Conservation (phyloP, 2,113 vertebrate genomes). For the Jaculus jaculus region DNA sequence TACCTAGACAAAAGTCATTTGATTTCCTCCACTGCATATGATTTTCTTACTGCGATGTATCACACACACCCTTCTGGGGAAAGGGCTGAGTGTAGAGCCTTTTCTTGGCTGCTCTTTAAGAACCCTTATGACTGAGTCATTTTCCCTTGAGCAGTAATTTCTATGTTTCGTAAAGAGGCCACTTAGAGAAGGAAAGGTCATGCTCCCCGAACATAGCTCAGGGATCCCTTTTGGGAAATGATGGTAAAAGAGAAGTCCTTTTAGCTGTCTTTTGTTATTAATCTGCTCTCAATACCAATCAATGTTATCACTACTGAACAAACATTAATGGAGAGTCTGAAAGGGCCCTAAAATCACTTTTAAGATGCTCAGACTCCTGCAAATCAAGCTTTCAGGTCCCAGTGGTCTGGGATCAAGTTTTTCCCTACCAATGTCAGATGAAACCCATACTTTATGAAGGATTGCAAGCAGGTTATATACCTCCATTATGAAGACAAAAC, state of each 20-base stretch:
- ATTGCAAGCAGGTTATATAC: neutral
- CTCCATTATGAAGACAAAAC: neutral
- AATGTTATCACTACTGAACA: slow-evolving; percentile 20
- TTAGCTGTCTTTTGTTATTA: slow-evolving; percentile 44
- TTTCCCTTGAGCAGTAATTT: neutral
- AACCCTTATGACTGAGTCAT: neutral
- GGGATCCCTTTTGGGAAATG: slow-evolving; percentile 36
- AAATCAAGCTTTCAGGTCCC: neutral
- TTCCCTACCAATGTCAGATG: neutral
- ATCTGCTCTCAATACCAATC: neutral
- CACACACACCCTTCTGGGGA: neutral
- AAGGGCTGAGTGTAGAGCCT: neutral
- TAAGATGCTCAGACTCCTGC: neutral
- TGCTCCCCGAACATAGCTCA: neutral
- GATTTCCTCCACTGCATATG: neutral
- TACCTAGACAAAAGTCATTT: neutral
- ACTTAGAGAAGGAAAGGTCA: slow-evolving; percentile 26
- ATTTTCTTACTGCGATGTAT: neutral
- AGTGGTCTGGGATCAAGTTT: neutral
- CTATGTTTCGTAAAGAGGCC: neutral
- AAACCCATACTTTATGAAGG: neutral
- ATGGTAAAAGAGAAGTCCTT: neutral
- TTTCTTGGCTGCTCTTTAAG: neutral
- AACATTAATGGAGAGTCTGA: neutral
- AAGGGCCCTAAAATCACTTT: neutral